Conservation (phyloP, 35 echinoderm and acorn worm genomes). For the Strongylocentrotus purpuratus region DNA sequence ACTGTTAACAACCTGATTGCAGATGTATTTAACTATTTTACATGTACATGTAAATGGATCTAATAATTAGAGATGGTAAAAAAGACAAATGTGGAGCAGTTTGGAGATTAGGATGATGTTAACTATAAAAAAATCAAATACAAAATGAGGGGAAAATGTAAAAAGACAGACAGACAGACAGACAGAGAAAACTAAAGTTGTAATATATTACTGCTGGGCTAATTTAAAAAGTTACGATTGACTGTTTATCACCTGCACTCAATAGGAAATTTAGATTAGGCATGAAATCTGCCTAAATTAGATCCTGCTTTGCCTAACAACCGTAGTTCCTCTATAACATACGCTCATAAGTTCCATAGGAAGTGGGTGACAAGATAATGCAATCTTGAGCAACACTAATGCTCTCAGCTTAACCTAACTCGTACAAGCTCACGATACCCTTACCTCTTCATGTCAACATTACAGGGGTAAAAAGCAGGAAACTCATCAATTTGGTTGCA, state of each 20-base stretch:
- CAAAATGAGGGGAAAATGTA: too few species aligned
- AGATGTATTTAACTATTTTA: not conserved
- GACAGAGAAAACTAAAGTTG: not conserved
- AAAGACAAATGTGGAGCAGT: too few species aligned
- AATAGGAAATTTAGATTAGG: slow-evolving; percentile 4
- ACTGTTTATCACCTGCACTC: not conserved
- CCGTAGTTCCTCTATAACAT: not conserved
- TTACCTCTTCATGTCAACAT: not conserved
- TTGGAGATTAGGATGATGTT: too few species aligned
- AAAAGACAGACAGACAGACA: not conserved
- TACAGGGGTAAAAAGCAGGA: not conserved
- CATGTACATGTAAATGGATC: too few species aligned
- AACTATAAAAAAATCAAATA: too few species aligned
- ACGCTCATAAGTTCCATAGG: not conserved
- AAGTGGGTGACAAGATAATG: slow-evolving; percentile 39
- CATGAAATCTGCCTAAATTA: not conserved
- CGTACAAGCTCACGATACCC: not conserved
- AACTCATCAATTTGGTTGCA: slow-evolving; percentile 32
- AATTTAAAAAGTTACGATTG: not conserved
- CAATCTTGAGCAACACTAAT: slow-evolving; percentile 5
- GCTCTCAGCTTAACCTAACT: not conserved
- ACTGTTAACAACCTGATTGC: not conserved
- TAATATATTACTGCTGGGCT: not conserved
- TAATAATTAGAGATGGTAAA: too few species aligned
- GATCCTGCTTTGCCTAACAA: not conserved